Evolutionary conservation across 2,113 vertebrate genomes (phyloP).

Genomic region (Pterophyllum scalare): DNA sequence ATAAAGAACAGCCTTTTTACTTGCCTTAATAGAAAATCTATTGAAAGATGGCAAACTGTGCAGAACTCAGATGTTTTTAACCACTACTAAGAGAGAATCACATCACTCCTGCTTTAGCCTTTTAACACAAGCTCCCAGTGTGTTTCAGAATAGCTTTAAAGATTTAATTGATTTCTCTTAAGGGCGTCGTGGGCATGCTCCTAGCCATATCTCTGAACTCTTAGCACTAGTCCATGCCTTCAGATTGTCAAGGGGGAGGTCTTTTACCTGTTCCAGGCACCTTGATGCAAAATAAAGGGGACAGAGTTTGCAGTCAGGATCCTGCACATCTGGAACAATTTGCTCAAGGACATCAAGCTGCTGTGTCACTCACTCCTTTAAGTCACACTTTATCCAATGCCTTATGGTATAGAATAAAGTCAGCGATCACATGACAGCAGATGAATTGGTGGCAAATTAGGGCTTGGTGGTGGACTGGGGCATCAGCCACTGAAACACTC

Average conservation of each 20-base stretch:
- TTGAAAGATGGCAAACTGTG: not conserved
- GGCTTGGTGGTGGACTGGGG: too few species aligned
- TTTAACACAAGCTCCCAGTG: not conserved
- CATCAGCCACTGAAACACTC: too few species aligned
- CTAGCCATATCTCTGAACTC: not conserved
- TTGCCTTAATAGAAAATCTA: not conserved
- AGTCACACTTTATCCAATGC: too few species aligned
- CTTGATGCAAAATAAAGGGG: not conserved
- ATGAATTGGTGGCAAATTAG: too few species aligned
- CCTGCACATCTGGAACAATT: too few species aligned
- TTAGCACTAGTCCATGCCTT: not conserved
- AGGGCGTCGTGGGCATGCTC: not conserved
- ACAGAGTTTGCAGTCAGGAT: too few species aligned
- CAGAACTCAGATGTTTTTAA: not conserved
- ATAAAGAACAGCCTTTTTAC: not conserved
- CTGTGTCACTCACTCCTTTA: too few species aligned
- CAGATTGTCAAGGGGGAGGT: not conserved
- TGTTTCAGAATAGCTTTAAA: not conserved
- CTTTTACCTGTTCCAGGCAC: not conserved
- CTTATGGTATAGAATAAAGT: too few species aligned
- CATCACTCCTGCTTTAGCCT: not conserved
- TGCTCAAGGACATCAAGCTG: too few species aligned
- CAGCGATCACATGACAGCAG: too few species aligned
- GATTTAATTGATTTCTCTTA: not conserved
- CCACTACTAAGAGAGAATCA: not conserved